Conservation (phyloP, 1,140 invertebrate species). For the Listronotus oregonensis region DNA sequence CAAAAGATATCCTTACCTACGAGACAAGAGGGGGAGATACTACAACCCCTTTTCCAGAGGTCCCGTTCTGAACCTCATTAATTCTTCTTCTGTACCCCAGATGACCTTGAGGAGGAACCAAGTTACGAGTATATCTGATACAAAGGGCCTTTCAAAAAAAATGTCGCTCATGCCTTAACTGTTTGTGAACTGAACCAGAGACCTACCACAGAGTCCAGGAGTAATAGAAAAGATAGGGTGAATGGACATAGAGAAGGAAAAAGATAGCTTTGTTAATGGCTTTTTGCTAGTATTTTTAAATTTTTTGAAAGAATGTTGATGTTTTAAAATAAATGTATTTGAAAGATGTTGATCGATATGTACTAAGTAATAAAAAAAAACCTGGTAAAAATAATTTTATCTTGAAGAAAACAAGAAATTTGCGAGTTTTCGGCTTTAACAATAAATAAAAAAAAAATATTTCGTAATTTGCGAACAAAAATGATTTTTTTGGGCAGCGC, state of each 20-base stretch:
- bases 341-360: too few species aligned
- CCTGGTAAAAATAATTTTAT: too few species aligned
- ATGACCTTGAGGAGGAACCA: constrained; percentile 73
- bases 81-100: constrained; percentile 83
- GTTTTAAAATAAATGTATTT: not conserved
- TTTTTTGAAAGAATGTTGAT: not conserved
- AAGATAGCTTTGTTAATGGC: not conserved
- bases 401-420: too few species aligned
- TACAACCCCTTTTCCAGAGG: constrained; percentile 89
- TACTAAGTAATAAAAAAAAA: too few species aligned
- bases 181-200: constrained; percentile 10
- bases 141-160: constrained; percentile 11
- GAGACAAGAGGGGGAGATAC: constrained; percentile 84
- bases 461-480: too few species aligned
- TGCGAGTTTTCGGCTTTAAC: too few species aligned
- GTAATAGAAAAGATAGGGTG: not conserved
- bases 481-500: too few species aligned
- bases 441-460: too few species aligned
- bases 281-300: not conserved
- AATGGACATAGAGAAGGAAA: not conserved
- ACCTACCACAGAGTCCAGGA: not conserved
- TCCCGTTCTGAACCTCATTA: constrained; percentile 82
- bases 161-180: not conserved
- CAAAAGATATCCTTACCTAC: constrained; percentile 85
- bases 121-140: constrained; percentile 57